Evolutionary conservation across 35 echinoderm and acorn worm species (phyloP).

Genomic region (Acanthaster planci): DNA sequence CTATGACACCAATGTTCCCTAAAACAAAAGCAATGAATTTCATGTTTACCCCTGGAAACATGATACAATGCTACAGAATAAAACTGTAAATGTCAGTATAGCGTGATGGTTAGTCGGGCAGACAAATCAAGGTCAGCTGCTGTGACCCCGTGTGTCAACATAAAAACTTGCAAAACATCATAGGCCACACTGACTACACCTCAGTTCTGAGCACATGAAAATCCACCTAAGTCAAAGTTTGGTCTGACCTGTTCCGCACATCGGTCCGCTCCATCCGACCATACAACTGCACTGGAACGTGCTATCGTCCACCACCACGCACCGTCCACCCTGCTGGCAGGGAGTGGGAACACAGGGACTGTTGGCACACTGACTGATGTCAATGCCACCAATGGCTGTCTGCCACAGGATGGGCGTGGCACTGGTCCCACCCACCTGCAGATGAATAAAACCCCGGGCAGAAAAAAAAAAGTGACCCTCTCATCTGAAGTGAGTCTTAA

Average conservation of each 20-base stretch:
- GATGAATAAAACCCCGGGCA: background rate
- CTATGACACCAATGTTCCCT: too few species aligned
- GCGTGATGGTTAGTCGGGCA: too few species aligned
- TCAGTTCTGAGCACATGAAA: too few species aligned
- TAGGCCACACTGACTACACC: too few species aligned
- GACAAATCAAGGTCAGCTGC: too few species aligned
- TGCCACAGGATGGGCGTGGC: slow-evolving; percentile 22
- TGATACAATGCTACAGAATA: too few species aligned
- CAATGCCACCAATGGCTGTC: slow-evolving; percentile 50
- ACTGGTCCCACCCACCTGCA: slow-evolving; percentile 69
- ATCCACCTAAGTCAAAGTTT: too few species aligned
- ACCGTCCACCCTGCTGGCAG: slow-evolving; percentile 67
- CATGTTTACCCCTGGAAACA: too few species aligned
- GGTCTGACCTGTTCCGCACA: slow-evolving; percentile 61
- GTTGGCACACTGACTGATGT: slow-evolving; percentile 58
- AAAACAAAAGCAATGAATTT: too few species aligned
- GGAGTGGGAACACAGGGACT: slow-evolving; percentile 61
- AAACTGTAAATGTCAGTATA: too few species aligned
- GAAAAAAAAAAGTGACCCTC: background rate
- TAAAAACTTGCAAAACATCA: too few species aligned
- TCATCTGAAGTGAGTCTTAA: background rate
- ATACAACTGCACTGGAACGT: slow-evolving; percentile 57
- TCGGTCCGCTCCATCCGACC: slow-evolving; percentile 58
- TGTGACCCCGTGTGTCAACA: too few species aligned
- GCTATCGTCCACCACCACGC: slow-evolving; percentile 60